These are phyloP conservation scores for Hippopotamus amphibius DNA, from an alignment of 2,113 vertebrate species.

Conservation along the genomic window DNA sequence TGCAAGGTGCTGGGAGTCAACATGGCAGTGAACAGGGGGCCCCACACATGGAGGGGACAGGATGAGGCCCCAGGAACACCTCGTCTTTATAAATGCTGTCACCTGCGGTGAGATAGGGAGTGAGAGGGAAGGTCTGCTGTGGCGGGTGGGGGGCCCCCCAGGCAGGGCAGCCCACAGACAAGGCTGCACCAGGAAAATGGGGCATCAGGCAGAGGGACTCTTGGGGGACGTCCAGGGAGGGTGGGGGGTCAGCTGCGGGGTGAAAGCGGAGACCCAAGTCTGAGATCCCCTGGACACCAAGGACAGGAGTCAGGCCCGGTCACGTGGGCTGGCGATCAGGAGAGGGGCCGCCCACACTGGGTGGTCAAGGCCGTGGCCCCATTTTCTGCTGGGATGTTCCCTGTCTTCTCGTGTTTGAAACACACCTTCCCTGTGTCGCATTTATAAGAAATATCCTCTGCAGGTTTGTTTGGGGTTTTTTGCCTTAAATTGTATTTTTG, in stretches of 20 bases:
- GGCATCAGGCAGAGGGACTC: not conserved
- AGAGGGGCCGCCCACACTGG: rapidly evolving
- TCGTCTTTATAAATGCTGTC: not conserved
- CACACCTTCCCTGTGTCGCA: not conserved
- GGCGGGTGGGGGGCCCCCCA: not conserved
- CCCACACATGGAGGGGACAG: not conserved
- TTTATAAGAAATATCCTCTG: not conserved
- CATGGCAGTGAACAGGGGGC: too few species aligned
- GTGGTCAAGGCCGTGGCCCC: not conserved
- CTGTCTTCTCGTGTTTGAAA: not conserved
- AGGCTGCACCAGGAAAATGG: too few species aligned
- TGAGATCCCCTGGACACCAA: rapidly evolving
- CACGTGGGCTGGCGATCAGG: rapidly evolving
- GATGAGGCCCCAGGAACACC: not conserved
- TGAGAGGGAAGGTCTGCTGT: not conserved
- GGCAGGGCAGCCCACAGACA: not conserved
- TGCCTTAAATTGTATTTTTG: not conserved
- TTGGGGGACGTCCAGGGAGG: not conserved
- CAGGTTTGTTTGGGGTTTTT: not conserved
- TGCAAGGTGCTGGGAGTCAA: too few species aligned
- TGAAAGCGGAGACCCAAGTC: not conserved
- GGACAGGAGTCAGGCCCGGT: not conserved
- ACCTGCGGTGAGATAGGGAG: not conserved
- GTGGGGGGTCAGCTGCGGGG: not conserved
- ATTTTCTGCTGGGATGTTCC: not conserved